Conservation (phyloP, 2,113 vertebrate genomes). For the Petaurus breviceps region DNA sequence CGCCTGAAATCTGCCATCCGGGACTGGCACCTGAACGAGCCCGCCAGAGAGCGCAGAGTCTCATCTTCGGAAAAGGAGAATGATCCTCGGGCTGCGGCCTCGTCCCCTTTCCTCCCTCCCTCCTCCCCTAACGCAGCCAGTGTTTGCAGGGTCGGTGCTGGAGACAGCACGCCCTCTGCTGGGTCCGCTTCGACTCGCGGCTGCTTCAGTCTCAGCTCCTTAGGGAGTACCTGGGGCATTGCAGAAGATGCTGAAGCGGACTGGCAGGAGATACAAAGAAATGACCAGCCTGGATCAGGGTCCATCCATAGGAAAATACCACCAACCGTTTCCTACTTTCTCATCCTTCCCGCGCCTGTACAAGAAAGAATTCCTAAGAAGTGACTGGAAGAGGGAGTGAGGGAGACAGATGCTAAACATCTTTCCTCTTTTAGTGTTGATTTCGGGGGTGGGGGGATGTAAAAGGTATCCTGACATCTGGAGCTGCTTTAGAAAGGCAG, state of each 20-base stretch:
- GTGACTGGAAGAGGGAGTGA: not conserved
- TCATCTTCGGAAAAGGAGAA: not conserved
- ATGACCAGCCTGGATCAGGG: not conserved
- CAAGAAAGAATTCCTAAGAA: not conserved
- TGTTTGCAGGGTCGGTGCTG: not conserved
- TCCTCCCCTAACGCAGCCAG: not conserved
- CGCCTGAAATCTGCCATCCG: not conserved
- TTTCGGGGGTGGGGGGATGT: not conserved
- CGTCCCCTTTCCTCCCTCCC: not conserved
- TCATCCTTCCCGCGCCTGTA: not conserved
- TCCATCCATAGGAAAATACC: not conserved
- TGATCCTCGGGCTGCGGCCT: not conserved
- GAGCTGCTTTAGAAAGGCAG: not conserved
- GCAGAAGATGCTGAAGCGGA: too few species aligned
- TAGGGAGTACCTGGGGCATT: not conserved
- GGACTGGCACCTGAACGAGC: not conserved
- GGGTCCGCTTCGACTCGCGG: not conserved
- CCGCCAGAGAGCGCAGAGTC: not conserved
- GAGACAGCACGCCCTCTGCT: not conserved
- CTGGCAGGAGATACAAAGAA: not conserved
- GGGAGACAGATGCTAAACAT: not conserved
- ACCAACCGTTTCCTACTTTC: not conserved
- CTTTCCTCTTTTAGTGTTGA: not conserved
- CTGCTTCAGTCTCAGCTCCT: not conserved
- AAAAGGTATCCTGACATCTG: not conserved